These are phyloP conservation scores for Drosophila setifemur DNA, from an alignment of 1,140 invertebrate genomes.

Conservation along the genomic window DNA sequence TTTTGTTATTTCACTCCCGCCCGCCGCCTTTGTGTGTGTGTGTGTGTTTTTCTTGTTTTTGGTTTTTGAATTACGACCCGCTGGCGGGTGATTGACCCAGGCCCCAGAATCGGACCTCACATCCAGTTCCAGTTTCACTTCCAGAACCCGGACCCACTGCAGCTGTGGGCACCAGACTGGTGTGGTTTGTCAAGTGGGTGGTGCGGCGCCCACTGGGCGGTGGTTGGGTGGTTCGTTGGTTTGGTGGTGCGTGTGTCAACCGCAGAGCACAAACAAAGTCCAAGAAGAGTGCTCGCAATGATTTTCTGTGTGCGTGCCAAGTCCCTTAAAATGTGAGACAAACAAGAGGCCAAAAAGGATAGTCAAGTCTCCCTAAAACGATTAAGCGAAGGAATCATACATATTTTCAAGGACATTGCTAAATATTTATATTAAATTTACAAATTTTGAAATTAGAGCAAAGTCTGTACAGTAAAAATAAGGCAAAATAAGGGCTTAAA, in stretches of 20 bases:
- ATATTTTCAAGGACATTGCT: neutral
- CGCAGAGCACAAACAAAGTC: constrained; percentile 31
- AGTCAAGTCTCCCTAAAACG: neutral
- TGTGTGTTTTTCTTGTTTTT: constrained; percentile 1
- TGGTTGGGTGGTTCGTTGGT: neutral
- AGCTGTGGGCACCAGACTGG: constrained; percentile 1
- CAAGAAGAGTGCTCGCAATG: constrained; percentile 21
- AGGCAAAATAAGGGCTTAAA: no score
- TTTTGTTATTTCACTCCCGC: constrained; percentile 31
- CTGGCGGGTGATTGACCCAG: constrained; percentile 66
- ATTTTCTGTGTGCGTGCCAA: constrained; percentile 33
- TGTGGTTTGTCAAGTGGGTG: no score
- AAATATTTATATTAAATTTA: no score
- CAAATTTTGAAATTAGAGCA: no score
- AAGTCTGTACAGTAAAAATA: no score
- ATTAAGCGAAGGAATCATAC: neutral
- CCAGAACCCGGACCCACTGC: neutral
- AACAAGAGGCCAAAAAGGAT: constrained; percentile 3
- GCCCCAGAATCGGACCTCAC: constrained; percentile 18
- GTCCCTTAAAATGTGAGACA: constrained; percentile 15
- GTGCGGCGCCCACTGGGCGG: neutral
- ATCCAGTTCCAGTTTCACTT: neutral
- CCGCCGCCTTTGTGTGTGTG: constrained; percentile 1
- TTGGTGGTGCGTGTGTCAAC: constrained; percentile 13
- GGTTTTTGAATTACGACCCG: constrained; percentile 53